Evolutionary conservation across 2,888 invertebrate species (phyloP).

Genomic region (Carpatolechia fugitivella): DNA sequence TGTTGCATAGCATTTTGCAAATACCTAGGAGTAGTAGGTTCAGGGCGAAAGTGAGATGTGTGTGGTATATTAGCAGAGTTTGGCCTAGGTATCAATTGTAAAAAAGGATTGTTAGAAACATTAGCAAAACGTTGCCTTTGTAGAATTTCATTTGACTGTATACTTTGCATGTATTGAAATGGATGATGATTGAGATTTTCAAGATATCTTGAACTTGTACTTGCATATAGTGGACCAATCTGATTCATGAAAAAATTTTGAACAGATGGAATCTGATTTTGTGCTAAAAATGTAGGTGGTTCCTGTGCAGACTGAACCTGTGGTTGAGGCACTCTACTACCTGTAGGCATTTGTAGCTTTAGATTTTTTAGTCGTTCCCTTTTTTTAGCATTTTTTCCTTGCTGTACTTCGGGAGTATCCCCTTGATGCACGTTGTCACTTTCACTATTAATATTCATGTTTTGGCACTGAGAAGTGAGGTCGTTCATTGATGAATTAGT

Average conservation of each 20-base stretch:
- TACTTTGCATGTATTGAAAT: slow-evolving; percentile 46
- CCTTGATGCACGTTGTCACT: slow-evolving; percentile 31
- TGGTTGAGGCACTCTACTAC: slow-evolving; percentile 26
- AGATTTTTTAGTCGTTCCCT: slow-evolving; percentile 52
- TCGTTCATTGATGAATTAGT: slow-evolving; percentile 31
- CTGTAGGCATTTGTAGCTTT: slow-evolving; percentile 39
- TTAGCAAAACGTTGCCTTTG: slow-evolving; percentile 36
- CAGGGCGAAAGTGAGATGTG: slow-evolving; percentile 33
- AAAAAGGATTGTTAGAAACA: slow-evolving; percentile 42
- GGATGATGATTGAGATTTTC: slow-evolving; percentile 63
- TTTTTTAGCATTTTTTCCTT: slow-evolving; percentile 54
- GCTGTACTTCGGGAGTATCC: slow-evolving; percentile 28
- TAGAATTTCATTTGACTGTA: slow-evolving; percentile 33
- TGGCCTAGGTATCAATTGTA: slow-evolving; percentile 19
- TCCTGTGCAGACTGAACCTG: slow-evolving; percentile 28
- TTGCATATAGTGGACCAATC: slow-evolving; percentile 51
- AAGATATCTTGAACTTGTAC: slow-evolving; percentile 54
- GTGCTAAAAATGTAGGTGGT: slow-evolving; percentile 18
- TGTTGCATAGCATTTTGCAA: slow-evolving; percentile 68
- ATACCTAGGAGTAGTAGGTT: slow-evolving; percentile 44
- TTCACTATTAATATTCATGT: slow-evolving; percentile 35
- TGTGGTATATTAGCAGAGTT: slow-evolving; percentile 27
- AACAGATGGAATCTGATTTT: slow-evolving; percentile 36
- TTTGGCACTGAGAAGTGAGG: slow-evolving; percentile 33
- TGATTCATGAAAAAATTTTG: slow-evolving; percentile 52